These are phyloP conservation scores for Lasioglossum zephyrum DNA, from an alignment of 2,888 invertebrate genomes.

Conservation along the genomic window DNA sequence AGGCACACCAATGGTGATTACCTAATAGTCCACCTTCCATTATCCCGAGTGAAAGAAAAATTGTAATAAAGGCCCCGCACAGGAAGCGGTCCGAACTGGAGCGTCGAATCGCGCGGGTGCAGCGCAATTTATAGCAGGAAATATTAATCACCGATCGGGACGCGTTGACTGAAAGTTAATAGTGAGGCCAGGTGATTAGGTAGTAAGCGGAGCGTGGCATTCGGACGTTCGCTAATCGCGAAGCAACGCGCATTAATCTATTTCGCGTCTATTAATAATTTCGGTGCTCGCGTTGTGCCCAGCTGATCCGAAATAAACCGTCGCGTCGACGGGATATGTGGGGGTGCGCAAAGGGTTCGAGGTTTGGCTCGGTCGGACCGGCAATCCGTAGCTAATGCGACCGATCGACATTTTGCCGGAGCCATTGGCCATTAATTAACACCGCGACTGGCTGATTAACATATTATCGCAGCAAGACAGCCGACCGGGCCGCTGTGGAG, in stretches of 20 bases:
- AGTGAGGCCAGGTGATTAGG: constrained; percentile 16
- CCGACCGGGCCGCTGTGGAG: constrained; percentile 31
- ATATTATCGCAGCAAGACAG: constrained; percentile 79
- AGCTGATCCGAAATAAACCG: constrained; percentile 22
- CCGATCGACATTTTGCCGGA: constrained; percentile 68
- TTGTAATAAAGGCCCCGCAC: not conserved
- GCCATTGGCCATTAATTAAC: constrained; percentile 77
- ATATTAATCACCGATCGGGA: not conserved
- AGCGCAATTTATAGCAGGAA: not conserved
- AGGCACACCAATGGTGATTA: not conserved
- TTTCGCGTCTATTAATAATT: constrained; percentile 45
- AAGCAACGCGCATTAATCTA: constrained; percentile 31
- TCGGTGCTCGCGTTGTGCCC: not conserved
- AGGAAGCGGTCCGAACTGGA: not conserved
- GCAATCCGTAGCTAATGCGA: constrained; percentile 61
- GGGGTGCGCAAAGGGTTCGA: not conserved
- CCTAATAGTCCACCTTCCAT: not conserved
- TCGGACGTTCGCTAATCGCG: constrained; percentile 27
- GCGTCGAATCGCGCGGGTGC: not conserved
- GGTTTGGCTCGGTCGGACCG: not conserved
- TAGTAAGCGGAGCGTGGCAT: not conserved
- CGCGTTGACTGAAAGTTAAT: constrained; percentile 33
- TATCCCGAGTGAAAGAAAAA: not conserved
- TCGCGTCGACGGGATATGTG: not conserved
- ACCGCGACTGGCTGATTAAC: constrained; percentile 78